Evolutionary conservation across 2,113 vertebrate species (phyloP).

Genomic region (Solea solea): DNA sequence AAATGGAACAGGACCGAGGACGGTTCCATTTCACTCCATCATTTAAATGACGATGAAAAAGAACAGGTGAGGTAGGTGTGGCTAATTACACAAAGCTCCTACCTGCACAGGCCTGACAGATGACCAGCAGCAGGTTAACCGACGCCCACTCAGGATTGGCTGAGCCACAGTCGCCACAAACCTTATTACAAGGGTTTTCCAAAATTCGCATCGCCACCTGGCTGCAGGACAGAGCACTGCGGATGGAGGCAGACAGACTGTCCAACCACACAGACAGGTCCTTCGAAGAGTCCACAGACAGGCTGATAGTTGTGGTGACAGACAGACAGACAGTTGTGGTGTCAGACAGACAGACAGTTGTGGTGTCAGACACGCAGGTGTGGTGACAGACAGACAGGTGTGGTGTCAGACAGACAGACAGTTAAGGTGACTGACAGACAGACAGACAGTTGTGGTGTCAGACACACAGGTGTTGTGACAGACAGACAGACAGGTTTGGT

Average conservation of each 20-base stretch:
- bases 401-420: not conserved
- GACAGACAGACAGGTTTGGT: no score
- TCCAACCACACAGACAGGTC: conserved; percentile 74
- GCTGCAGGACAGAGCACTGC: conserved; percentile 77
- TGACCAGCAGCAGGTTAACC: conserved; percentile 80
- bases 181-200: conserved; percentile 78
- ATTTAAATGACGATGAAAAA: no score
- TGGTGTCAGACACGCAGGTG: not conserved
- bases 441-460: not conserved
- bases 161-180: conserved; percentile 78
- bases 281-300: conserved; percentile 72
- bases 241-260: conserved; percentile 65
- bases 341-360: not conserved
- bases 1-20: no score
- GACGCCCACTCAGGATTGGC: conserved; percentile 83
- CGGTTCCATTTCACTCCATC: no score
- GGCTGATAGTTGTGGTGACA: conserved; percentile 9
- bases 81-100: not conserved
- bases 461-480: not conserved
- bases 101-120: conserved; percentile 84
- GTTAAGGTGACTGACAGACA: not conserved
- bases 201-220: conserved; percentile 77
- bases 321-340: not conserved
- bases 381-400: not conserved
- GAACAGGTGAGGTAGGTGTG: no score